These are phyloP conservation scores for Dastarcus helophoroides DNA, from an alignment of 2,888 invertebrate species.

Conservation along the genomic window DNA sequence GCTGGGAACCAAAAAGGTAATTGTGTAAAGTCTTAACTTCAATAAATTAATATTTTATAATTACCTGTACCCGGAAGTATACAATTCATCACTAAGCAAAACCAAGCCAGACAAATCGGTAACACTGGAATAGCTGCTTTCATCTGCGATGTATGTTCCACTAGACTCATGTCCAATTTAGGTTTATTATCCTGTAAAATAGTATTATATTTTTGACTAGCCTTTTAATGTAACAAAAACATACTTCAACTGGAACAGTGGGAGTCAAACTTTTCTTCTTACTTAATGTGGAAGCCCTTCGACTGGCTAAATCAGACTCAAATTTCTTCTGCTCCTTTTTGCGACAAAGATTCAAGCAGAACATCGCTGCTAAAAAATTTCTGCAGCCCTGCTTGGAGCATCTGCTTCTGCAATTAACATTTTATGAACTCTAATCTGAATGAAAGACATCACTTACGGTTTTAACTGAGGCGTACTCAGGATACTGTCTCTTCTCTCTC, in stretches of 20 bases:
- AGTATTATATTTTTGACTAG: background rate
- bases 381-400: too few relatives aligned
- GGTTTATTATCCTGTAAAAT: conserved; percentile 56
- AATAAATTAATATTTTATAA: conserved; percentile 13
- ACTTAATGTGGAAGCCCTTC: conserved; percentile 52
- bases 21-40: too few relatives aligned
- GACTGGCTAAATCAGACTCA: conserved; percentile 39
- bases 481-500: conserved; percentile 44
- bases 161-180: conserved; percentile 64
- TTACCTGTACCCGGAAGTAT: conserved; percentile 68
- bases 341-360: conserved; percentile 25
- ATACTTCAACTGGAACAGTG: conserved; percentile 46
- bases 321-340: conserved; percentile 21
- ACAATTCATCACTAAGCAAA: conserved; percentile 75
- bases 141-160: conserved; percentile 78
- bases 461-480: conserved; percentile 39
- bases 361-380: conserved; percentile 26
- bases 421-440: too few relatives aligned
- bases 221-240: conserved; percentile 3
- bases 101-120: conserved; percentile 74
- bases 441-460: too few relatives aligned
- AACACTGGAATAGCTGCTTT: conserved; percentile 86
- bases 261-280: conserved; percentile 57
- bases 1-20: too few relatives aligned
- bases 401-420: too few relatives aligned